A percentile compares a stretch with the other conserved stretches of the same genome.
Evolutionary conservation across 2,113 vertebrate species (phyloP).

Genomic region (Corythornis madagascariensis): DNA sequence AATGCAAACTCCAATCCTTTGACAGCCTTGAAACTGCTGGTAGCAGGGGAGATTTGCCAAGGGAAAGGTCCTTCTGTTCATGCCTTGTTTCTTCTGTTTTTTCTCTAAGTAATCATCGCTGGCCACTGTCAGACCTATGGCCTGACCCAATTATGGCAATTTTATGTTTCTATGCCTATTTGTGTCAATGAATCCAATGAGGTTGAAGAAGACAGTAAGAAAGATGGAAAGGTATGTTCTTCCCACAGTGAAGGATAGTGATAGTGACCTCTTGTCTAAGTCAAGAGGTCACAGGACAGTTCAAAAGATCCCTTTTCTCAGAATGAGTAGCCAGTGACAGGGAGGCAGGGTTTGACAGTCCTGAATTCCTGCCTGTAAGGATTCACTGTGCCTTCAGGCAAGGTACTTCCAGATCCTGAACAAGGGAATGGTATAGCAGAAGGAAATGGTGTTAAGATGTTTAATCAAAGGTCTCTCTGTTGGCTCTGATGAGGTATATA

Average conservation of each 20-base stretch:
- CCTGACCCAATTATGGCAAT: constrained; percentile 63
- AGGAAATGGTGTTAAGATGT: background rate
- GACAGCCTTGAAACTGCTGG: background rate
- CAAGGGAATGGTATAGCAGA: background rate
- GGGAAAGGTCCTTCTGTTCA: background rate
- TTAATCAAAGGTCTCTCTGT: background rate
- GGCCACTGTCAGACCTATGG: constrained; percentile 51
- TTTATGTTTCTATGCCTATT: constrained; percentile 55
- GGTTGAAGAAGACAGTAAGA: constrained; percentile 41
- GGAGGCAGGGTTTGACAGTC: background rate
- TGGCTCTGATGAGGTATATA: background rate
- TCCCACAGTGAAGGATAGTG: constrained; percentile 25
- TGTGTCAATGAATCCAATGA: constrained; percentile 50
- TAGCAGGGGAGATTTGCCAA: background rate
- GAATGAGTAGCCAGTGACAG: constrained; percentile 37
- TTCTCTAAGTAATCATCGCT: background rate
- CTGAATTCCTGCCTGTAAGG: constrained; percentile 42
- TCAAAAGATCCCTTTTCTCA: constrained; percentile 43
- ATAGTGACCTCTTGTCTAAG: background rate
- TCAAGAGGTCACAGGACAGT: constrained; percentile 56
- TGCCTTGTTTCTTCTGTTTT: constrained; percentile 6
- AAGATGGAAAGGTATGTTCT: constrained; percentile 61
- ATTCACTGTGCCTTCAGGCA: constrained; percentile 46
- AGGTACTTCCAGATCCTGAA: background rate
- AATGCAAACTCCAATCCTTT: background rate